Conservation (phyloP, 2,888 invertebrate species). For the Clanis bilineata region DNA sequence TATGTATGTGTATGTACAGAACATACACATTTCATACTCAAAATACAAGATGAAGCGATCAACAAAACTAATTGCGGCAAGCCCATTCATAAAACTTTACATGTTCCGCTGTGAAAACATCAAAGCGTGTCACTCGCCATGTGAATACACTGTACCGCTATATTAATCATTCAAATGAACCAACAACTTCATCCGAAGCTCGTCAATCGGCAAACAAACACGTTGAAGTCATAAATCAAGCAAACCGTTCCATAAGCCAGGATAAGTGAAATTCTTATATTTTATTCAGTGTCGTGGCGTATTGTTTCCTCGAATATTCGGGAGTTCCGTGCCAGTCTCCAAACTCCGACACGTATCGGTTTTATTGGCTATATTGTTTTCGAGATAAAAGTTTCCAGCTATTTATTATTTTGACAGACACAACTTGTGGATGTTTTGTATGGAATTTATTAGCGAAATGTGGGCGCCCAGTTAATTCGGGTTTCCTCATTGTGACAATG, state of each 20-base stretch:
- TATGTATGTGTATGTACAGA: no score
- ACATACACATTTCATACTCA: neutral
- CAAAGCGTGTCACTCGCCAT: constrained; percentile 26
- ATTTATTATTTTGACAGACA: constrained; percentile 20
- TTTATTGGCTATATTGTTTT: constrained; percentile 30
- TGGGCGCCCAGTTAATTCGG: neutral
- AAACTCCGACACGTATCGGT: constrained; percentile 40
- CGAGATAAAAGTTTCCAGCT: constrained; percentile 19
- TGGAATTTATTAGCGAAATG: constrained; percentile 11
- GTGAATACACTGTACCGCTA: constrained; percentile 20
- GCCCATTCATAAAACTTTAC: constrained; percentile 25
- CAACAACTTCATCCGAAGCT: constrained; percentile 52
- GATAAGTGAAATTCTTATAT: constrained; percentile 45
- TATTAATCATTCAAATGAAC: constrained; percentile 61
- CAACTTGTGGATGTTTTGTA: neutral
- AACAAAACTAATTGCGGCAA: constrained; percentile 21
- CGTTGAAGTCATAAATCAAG: constrained; percentile 55
- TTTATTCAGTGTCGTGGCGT: constrained; percentile 44
- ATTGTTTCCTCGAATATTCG: constrained; percentile 39
- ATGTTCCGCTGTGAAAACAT: constrained; percentile 30
- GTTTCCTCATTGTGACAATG: neutral
- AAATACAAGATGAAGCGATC: constrained; percentile 5
- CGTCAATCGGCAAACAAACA: constrained; percentile 44
- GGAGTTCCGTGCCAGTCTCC: constrained; percentile 45
- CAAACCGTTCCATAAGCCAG: constrained; percentile 26